These are phyloP conservation scores for Ariopsis seemanni DNA, from an alignment of 2,113 vertebrate genomes.

Conservation along the genomic window DNA sequence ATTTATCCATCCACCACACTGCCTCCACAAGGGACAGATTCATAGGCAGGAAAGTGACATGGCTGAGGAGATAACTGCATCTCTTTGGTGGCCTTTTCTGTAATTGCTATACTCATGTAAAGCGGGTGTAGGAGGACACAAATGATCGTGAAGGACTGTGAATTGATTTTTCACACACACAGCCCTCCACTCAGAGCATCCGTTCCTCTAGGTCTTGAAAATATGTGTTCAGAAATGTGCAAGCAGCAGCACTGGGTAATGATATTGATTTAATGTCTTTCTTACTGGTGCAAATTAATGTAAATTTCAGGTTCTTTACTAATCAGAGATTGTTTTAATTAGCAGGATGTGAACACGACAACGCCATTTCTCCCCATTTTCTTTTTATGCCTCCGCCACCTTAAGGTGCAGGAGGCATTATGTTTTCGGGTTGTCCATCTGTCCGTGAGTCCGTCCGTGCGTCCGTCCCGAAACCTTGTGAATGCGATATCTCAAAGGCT, in stretches of 20 bases:
- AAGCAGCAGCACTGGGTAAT: conserved; percentile 38
- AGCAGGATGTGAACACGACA: conserved; percentile 39
- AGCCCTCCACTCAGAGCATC: conserved; percentile 10
- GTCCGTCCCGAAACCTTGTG: too few relatives aligned
- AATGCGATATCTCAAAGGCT: too few relatives aligned
- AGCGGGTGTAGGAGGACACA: not conserved
- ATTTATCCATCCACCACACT: conserved; percentile 33
- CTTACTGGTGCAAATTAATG: conserved; percentile 45
- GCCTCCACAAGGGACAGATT: not conserved
- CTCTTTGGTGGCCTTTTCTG: not conserved
- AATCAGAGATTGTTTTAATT: conserved; percentile 52
- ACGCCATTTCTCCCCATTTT: conserved; percentile 36
- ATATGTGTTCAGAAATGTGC: conserved; percentile 19
- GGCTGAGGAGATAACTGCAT: conserved; percentile 33
- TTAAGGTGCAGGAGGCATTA: too few relatives aligned
- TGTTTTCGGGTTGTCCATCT: too few relatives aligned
- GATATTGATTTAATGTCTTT: conserved; percentile 41
- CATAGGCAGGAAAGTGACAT: conserved; percentile 16
- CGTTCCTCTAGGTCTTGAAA: not conserved
- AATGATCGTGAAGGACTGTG: not conserved
- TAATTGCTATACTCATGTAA: conserved; percentile 1
- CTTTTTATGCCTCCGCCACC: not conserved
- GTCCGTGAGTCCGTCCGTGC: too few relatives aligned
- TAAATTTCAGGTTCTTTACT: conserved; percentile 43
- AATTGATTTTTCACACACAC: not conserved